Conservation (phyloP, 2,113 vertebrate genomes). For the Hypocryptadius cinnamomeus region DNA sequence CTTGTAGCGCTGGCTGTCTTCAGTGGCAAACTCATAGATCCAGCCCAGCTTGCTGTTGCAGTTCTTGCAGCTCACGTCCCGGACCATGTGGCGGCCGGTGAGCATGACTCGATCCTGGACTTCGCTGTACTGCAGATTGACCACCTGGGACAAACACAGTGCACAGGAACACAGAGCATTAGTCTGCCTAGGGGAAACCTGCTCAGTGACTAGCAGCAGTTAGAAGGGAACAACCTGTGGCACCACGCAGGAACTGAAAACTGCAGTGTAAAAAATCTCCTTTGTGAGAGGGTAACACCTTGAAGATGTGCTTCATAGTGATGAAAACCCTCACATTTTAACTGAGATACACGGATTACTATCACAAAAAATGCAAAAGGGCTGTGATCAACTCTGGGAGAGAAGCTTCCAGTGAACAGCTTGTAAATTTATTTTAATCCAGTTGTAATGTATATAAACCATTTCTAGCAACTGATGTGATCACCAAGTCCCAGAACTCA, state of each 20-base stretch:
- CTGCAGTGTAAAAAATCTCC: not conserved
- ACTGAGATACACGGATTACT: not conserved
- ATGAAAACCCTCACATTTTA: not conserved
- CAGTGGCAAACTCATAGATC: conserved; percentile 98
- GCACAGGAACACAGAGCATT: not conserved
- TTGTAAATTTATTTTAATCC: not conserved
- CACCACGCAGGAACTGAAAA: not conserved
- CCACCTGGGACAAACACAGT: conserved; percentile 76
- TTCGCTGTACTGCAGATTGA: conserved; percentile 97
- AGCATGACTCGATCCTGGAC: conserved; percentile 98
- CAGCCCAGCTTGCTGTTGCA: conserved; percentile 99
- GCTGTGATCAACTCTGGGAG: not conserved
- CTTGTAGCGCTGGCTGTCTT: conserved; percentile 98
- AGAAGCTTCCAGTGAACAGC: not conserved
- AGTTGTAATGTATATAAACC: not conserved
- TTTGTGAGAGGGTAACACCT: not conserved
- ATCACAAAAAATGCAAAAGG: not conserved
- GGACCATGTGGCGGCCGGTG: conserved; percentile 96
- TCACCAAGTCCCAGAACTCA: not conserved
- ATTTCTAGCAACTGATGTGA: not conserved
- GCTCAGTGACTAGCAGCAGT: not conserved
- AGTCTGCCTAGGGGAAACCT: not conserved
- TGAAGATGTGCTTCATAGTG: not conserved
- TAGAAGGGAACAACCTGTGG: not conserved
- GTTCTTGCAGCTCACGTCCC: conserved; percentile 98